phyloP scores from a whole-genome alignment of 2,113 vertebrate species.

The Corythornis vintsioides region DNA sequence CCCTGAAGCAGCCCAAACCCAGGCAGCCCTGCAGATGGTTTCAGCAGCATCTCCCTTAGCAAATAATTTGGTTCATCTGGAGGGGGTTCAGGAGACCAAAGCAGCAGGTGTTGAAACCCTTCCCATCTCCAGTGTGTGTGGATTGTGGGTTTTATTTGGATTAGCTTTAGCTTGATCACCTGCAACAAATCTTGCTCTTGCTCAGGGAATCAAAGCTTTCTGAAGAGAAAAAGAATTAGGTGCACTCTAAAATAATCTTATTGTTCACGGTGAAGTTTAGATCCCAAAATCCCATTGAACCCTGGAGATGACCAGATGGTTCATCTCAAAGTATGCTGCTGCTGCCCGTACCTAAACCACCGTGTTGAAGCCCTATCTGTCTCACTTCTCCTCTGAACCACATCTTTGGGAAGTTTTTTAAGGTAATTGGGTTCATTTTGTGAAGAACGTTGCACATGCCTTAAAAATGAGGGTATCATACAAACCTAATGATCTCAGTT shows the following conservation, averaged over 20 bases:
- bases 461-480: background rate
- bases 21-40: background rate
- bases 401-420: background rate
- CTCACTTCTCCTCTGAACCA: background rate
- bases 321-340: background rate
- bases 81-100: background rate
- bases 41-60: background rate
- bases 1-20: background rate
- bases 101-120: background rate
- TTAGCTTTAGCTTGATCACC: background rate
- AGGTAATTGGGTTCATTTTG: background rate
- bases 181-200: background rate
- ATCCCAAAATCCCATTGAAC: background rate
- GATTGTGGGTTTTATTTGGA: background rate
- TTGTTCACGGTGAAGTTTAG: rapidly evolving
- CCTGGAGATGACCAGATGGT: background rate
- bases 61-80: background rate
- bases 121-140: background rate
- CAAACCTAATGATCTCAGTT: background rate
- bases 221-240: background rate
- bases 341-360: background rate
- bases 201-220: background rate
- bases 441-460: background rate
- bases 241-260: background rate
- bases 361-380: rapidly evolving